Evolutionary conservation across 1,140 invertebrate species (phyloP), one percentile per base, ranked within the genome.

Genomic region (Nylanderia fulva): DNA sequence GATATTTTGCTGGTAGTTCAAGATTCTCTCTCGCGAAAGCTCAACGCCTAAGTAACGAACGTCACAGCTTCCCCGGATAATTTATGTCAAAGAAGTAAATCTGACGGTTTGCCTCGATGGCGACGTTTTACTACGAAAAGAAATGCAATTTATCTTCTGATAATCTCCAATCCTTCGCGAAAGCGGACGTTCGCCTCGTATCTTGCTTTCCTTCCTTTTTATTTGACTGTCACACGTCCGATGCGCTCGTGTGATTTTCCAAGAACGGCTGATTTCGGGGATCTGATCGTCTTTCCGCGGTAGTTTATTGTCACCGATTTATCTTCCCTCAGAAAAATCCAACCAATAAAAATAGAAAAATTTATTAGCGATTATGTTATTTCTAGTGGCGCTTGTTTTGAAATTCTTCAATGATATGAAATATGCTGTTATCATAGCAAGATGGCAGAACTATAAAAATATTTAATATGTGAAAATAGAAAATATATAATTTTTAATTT

Each of bases 101-200:
- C 77, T 71, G 52, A 58, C 52, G 66, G 21, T 42, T 80, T 52
- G 52, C 77, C 52, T 71, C 64, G 64, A 80, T 54, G 66, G 66
- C 66, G 66, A 82, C 54, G 66, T 72, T 71, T 72, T 72, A 82
- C 36, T 24, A 71, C 60, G 85, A 66, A 68, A 84, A 85, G 72
- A 84, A 84, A 68, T 39, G 75, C 75, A 80, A 85, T 85, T 85
- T 85, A 80, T 85, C 84, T 68, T 80, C 56, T 74, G 56, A 76
- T 72, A 85, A 88, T 85, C 85, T 84, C 86, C 72, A 56, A 69
- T 76, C 85, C 75, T 87, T 80, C 82, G 45, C 45, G 75, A 85
- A 76, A 75, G 69, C 56, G 85, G 79, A 80, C 77, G 77, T 85
- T 80, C 69, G 82, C 60, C 45, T 84, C 75, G 68, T 85, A 69